Evolutionary conservation across 2,888 invertebrate genomes (phyloP), one percentile per base, ranked within the genome.

Genomic region (Balanococcus diminutus): DNA sequence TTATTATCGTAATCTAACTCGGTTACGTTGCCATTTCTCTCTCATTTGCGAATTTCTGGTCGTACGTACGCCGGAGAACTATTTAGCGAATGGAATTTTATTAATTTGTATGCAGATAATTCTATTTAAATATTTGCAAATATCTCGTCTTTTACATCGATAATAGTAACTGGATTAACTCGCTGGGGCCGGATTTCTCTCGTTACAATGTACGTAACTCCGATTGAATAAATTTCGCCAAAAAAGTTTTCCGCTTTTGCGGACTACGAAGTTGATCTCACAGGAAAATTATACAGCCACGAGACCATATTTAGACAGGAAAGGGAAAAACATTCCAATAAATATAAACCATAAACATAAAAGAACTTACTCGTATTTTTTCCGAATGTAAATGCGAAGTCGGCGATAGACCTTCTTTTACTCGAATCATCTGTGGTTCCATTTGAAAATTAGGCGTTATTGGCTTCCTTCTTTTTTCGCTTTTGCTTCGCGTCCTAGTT

Each of bases 361-460:
- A 67, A 67, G 14, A 67, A 81, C 86, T 82, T 86, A 86, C 86
- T 67, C 86, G 81, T 82, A 86, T 86, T 86, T 86, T 86, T 61
- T 86, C 86, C 36, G 86, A 86, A 86, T 86, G 82, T 72, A 86
- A 82, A 82, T 86, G 86, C 61, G 86, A 86, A 36, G 86, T 72
- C 5, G 86, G 86, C 67, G 86, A 86, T 25, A 86, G 36, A 42
- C 61, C 82, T 61, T 86, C 82, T 67, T 86, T 82, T 39, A 86
- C 86, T 25, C 82, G 56, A 28, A 86, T 86, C 86, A 86, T 86
- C 82, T 86, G 86, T 14, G 86, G 86, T 86, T 81, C 82, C 82
- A 82, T 82, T 39, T 82, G 75, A 42, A 85, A 51, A 85, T 51
- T 51, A 22, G 85, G 51, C 79, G 79, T 42, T 85, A 46, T 85